Evolutionary conservation across 1,140 invertebrate species (phyloP).

Genomic region (Alviniconcha marisindica): DNA sequence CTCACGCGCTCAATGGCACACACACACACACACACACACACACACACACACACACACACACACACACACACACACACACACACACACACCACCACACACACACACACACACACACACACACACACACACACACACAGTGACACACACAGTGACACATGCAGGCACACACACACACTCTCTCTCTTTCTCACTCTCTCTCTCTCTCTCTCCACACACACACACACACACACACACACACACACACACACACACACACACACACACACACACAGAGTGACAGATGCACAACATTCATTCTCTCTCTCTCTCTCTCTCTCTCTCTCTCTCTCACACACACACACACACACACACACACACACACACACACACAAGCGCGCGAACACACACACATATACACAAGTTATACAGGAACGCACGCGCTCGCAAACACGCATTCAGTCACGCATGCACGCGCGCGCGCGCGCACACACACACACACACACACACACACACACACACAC

Average conservation of each 20-base stretch:
- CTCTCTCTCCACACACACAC: neutral
- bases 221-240: conserved; percentile 2
- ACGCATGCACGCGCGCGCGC: too few relatives aligned
- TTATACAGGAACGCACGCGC: too few relatives aligned
- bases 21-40: neutral
- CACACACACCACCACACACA: neutral
- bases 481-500: neutral
- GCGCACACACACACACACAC: neutral
- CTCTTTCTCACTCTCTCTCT: neutral
- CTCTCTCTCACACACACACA: too few relatives aligned
- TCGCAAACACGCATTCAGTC: too few relatives aligned
- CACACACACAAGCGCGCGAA: too few relatives aligned
- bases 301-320: too few relatives aligned
- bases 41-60: neutral
- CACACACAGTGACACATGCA: neutral
- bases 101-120: neutral
- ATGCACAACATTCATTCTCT: too few relatives aligned
- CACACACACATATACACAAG: too few relatives aligned
- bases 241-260: neutral
- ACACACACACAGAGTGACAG: too few relatives aligned
- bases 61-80: neutral
- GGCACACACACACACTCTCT: neutral
- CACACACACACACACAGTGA: neutral
- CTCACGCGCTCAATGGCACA: neutral
- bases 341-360: too few relatives aligned